Percentiles rank a stretch among this genome's conserved stretches.
These are phyloP conservation scores for Salvelinus sp. DNA, from an alignment of 2,113 vertebrate genomes.

Conservation along the genomic window DNA sequence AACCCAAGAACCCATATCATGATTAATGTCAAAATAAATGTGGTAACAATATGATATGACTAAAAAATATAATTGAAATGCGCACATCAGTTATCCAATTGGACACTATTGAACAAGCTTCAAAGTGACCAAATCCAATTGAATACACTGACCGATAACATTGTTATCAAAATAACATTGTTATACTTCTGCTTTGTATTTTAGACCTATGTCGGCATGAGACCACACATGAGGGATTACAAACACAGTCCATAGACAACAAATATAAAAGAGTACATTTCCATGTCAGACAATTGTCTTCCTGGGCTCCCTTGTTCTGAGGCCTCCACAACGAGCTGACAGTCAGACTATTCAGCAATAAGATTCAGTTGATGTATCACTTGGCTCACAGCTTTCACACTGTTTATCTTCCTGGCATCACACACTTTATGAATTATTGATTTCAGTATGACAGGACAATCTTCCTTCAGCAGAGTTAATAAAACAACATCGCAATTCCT, in stretches of 20 bases:
- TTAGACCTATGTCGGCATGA: too few species aligned
- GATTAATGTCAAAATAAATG: too few species aligned
- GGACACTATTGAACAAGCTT: too few species aligned
- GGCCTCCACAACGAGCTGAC: too few species aligned
- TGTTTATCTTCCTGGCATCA: not conserved
- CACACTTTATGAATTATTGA: not conserved
- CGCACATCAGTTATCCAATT: too few species aligned
- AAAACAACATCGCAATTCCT: not conserved
- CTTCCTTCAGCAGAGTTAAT: not conserved
- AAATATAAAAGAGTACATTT: not conserved
- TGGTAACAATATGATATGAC: too few species aligned
- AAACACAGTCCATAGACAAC: too few species aligned
- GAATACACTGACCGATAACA: too few species aligned
- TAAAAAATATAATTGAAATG: too few species aligned
- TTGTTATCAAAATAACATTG: not conserved
- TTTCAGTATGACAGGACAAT: not conserved
- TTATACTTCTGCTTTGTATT: not conserved
- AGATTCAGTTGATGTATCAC: not conserved
- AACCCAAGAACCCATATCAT: too few species aligned
- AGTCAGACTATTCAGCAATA: not conserved
- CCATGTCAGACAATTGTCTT: not conserved
- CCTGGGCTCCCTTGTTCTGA: not conserved
- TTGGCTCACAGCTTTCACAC: slow-evolving; percentile 2
- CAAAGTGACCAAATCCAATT: too few species aligned
- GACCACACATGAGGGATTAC: too few species aligned